Base-by-base conservation (phyloP, 2,888 invertebrate genomes). In the Andrena fulva region DNA sequence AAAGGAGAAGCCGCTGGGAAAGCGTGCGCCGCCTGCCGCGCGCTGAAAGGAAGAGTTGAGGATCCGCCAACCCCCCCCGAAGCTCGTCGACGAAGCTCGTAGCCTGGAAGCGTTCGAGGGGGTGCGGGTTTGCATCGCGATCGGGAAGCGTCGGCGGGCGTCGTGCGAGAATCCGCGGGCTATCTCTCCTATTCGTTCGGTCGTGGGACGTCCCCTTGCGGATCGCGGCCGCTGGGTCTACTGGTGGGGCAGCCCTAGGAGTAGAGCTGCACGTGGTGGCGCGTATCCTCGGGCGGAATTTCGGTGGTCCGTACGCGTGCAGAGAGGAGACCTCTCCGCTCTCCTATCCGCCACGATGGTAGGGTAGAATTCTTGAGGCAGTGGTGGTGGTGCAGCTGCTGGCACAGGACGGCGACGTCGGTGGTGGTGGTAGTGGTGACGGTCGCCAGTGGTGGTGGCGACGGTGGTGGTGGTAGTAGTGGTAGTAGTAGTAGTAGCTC, bases 251-350 rank as follows among this genome's bases (percentile, higher is more conserved):
- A 86, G 85, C 72, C 76, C 89, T 87, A 89, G 85, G 87, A 87
- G 89, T 78, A 87, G 42, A 42, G 84, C 82, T 85, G 89, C 91
- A 87, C 91, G 87, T 90, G 90, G 84, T 87, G 87, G 87, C 88
- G 87, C 87, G 86, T 88, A 85, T 83, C 89, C 91, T 76, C 80
- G 74, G 87, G 87, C 90, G 71, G 84, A 85, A 91, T 90, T 91
- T 91, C 88, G 91, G 88, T 82, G 75, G 78, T 73, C 84, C 4
- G 71, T 72, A 79, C 74, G 77, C 84, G 84, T 67, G 86, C 84
- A 86, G 72, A 77, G 70, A 83, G 74, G 81, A 62, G 68, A 81
- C 27, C 59, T 68, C 67, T 20, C 62, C 70, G 56, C 66, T 80
- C 80, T 85, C 88, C 80, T 82, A 75, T 77, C 72, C 42, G 29